These are phyloP conservation scores for Caenorhabditis sp. DNA, from an alignment of 2,888 invertebrate species.

Conservation along the genomic window DNA sequence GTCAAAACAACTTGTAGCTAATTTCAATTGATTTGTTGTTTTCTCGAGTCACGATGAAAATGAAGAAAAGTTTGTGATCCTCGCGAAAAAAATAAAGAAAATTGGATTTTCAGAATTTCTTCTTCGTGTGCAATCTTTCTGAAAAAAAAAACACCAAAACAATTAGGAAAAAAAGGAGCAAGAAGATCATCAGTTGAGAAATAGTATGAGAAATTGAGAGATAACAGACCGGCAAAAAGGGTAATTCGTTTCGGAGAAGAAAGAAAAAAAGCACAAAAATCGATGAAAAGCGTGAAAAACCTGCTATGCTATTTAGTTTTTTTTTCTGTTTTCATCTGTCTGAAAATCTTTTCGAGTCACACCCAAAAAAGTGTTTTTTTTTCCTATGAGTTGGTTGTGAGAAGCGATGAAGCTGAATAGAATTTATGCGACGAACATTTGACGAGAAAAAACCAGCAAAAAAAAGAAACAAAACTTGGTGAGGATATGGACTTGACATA, in stretches of 20 bases:
- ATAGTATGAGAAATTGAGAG: neutral
- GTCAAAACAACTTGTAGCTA: no score
- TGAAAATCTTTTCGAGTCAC: neutral
- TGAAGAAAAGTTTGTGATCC: no score
- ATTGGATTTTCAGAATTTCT: conserved; percentile 8
- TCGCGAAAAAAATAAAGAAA: conserved; percentile 9
- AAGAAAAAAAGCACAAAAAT: conserved; percentile 1
- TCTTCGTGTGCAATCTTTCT: neutral
- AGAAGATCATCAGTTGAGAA: neutral
- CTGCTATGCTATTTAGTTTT: conserved; percentile 1
- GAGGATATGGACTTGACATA: no score
- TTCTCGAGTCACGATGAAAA: no score
- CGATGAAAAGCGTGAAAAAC: conserved; percentile 1
- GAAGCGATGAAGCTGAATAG: no score
- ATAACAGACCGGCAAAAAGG: neutral
- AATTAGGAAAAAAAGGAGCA: neutral
- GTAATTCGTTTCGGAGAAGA: neutral
- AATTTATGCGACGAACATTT: neutral
- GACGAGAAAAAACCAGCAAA: neutral
- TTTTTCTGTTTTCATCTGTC: neutral
- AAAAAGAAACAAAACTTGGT: no score
- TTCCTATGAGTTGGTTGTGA: no score
- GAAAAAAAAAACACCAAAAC: neutral
- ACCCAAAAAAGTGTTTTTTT: neutral
- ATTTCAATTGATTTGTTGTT: no score